These are phyloP conservation scores for Porites divaricata DNA, from an alignment of 92 coral and sea anemone genomes.

Conservation along the genomic window DNA sequence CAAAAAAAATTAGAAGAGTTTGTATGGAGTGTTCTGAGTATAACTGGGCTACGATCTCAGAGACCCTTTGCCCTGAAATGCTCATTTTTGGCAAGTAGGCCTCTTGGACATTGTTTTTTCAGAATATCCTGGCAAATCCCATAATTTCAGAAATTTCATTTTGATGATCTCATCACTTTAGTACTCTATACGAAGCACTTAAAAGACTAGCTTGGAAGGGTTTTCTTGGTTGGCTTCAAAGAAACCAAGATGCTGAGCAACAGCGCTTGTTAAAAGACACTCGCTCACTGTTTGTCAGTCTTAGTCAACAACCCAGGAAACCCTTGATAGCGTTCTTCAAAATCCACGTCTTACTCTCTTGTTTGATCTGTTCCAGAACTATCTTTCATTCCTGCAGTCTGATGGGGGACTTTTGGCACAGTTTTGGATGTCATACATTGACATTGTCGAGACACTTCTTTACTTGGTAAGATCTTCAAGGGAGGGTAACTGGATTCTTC, in stretches of 20 bases:
- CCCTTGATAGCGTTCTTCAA: neutral
- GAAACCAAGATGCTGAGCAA: neutral
- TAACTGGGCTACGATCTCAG: too few relatives aligned
- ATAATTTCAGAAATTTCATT: too few relatives aligned
- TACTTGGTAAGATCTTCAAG: too few relatives aligned
- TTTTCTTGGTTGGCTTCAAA: neutral
- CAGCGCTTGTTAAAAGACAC: neutral
- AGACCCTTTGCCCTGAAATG: too few relatives aligned
- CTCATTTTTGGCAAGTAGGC: too few relatives aligned
- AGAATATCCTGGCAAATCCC: too few relatives aligned
- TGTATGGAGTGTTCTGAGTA: too few relatives aligned
- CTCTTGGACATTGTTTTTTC: too few relatives aligned
- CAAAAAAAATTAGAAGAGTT: too few relatives aligned
- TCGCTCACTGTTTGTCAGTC: neutral
- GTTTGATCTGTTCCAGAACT: constrained; percentile 9
- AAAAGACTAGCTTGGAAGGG: constrained; percentile 24
- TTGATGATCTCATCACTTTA: too few relatives aligned
- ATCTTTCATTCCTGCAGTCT: constrained; percentile 13
- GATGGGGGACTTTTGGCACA: constrained; percentile 19
- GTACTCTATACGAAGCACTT: constrained; percentile 32
- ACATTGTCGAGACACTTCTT: neutral
- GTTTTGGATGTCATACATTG: constrained; percentile 31
- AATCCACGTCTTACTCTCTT: neutral
- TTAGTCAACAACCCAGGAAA: neutral
- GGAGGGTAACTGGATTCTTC: too few relatives aligned